These are phyloP conservation scores for Ptyas mucosa DNA, from an alignment of 2,113 vertebrate species.

Conservation along the genomic window DNA sequence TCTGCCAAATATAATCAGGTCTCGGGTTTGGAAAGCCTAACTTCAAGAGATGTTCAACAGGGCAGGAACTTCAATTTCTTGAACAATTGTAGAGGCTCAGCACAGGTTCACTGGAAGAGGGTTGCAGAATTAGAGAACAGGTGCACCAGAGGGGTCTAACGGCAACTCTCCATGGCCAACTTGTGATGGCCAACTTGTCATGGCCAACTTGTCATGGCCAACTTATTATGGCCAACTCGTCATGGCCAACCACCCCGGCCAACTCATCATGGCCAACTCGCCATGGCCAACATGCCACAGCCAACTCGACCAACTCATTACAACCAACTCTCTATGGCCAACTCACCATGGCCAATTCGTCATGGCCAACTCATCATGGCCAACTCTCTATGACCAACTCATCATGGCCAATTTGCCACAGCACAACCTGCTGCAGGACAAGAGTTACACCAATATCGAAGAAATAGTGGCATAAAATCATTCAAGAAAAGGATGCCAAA, in stretches of 20 bases:
- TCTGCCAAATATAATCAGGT: background rate
- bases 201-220: fast-evolving
- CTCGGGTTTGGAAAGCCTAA: background rate
- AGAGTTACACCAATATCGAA: background rate
- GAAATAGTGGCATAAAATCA: background rate
- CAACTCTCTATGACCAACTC: too few species aligned
- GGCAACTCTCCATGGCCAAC: too few species aligned
- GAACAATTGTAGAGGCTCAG: background rate
- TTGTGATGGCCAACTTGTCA: too few species aligned
- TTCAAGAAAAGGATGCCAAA: background rate
- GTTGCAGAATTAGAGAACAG: background rate
- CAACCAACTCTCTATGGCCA: too few species aligned
- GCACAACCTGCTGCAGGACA: background rate
- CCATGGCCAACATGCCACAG: too few species aligned
- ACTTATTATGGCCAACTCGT: fast-evolving
- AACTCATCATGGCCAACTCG: too few species aligned
- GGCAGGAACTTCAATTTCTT: background rate
- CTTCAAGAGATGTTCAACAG: background rate
- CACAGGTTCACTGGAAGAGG: background rate
- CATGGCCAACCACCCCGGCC: too few species aligned
- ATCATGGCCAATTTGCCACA: too few species aligned
- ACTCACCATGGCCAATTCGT: fast-evolving
- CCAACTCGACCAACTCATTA: too few species aligned
- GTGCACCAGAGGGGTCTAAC: too few species aligned
- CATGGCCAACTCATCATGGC: too few species aligned